Evolutionary conservation across 2,797 vertebrate genomes (phyloP).

Genomic region (Atherinosoma microstoma): DNA sequence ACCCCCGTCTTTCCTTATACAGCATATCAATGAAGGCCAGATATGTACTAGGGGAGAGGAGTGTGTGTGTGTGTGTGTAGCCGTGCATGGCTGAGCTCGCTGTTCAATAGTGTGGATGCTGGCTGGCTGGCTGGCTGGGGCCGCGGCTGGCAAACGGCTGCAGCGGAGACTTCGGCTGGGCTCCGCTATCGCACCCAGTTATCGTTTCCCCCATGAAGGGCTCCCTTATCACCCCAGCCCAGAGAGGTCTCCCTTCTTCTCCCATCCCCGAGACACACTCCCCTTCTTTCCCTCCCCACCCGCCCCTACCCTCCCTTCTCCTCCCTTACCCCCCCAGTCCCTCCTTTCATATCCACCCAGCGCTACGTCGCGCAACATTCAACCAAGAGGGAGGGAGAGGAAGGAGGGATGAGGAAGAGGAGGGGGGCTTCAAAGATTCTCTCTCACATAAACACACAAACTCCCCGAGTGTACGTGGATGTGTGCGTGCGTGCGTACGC

Average conservation of each 20-base stretch:
- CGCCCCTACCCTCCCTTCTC: conserved; percentile 49
- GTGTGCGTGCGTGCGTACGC: conserved; percentile 88
- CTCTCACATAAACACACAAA: conserved; percentile 84
- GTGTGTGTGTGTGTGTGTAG: conserved; percentile 67
- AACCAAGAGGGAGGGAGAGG: conserved; percentile 68
- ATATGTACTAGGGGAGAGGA: conserved; percentile 90
- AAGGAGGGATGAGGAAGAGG: conserved; percentile 21
- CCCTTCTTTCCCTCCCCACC: conserved; percentile 41
- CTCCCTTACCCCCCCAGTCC: conserved; percentile 49
- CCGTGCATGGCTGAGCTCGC: conserved; percentile 98
- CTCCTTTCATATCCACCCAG: conserved; percentile 83
- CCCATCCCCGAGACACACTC: conserved; percentile 78
- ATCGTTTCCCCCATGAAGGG: conserved; percentile 99
- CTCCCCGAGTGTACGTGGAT: conserved; percentile 86
- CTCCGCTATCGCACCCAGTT: conserved; percentile 97
- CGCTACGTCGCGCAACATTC: conserved; percentile 90
- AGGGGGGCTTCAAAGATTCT: conserved; percentile 96
- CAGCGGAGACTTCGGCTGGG: conserved; percentile 75
- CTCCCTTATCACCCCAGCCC: conserved; percentile 99
- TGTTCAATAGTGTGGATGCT: conserved; percentile 92
- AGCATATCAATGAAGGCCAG: conserved; percentile 99
- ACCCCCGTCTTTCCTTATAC: conserved; percentile 87
- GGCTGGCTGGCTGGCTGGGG: conserved; percentile 69
- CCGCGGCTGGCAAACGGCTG: conserved; percentile 75
- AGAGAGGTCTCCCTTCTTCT: conserved; percentile 99